These are phyloP conservation scores for Bucco capensis DNA, from an alignment of 2,113 vertebrate species.

Conservation along the genomic window DNA sequence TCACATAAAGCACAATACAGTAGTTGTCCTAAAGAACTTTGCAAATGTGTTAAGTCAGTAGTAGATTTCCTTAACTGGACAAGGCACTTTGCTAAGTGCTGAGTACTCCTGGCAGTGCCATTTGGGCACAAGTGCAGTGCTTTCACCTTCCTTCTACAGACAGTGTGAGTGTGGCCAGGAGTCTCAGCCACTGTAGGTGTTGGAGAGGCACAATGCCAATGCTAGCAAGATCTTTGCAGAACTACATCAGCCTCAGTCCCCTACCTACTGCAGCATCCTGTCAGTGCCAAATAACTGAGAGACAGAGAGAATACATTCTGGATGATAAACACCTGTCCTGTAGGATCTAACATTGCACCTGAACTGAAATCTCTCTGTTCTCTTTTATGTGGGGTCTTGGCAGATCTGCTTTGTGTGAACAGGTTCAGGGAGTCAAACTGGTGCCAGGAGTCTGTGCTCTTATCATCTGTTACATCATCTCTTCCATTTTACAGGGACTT, in stretches of 20 bases:
- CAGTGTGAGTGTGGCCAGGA: background rate
- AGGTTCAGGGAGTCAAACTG: background rate
- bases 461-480: background rate
- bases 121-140: background rate
- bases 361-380: background rate
- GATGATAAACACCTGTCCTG: background rate
- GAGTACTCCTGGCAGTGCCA: background rate
- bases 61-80: background rate
- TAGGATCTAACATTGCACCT: background rate
- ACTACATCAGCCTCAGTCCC: background rate
- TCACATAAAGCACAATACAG: background rate
- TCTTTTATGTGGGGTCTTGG: background rate
- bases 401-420: background rate
- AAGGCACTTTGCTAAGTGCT: background rate
- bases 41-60: background rate
- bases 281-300: background rate
- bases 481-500: background rate
- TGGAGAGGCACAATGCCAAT: background rate
- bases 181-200: background rate
- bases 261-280: rapidly evolving
- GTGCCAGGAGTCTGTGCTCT: background rate
- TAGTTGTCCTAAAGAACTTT: background rate
- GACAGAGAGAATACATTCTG: background rate
- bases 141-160: background rate
- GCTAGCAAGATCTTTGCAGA: background rate